Evolutionary conservation across 2,113 vertebrate genomes (phyloP).

Genomic region (Lagopus muta): DNA sequence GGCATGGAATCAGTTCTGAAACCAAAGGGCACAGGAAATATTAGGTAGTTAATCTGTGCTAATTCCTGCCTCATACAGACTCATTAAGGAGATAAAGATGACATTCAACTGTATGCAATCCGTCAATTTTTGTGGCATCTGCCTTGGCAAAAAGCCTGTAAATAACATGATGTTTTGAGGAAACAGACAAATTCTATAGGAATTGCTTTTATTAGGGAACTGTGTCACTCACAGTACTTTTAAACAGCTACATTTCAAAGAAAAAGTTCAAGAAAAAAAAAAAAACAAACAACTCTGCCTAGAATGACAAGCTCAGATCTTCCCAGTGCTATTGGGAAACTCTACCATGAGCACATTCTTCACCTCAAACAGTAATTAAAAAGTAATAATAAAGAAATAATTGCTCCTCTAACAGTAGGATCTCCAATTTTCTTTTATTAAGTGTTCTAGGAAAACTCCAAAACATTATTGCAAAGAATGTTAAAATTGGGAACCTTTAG

Average conservation of each 20-base stretch:
- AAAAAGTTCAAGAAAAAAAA: not conserved
- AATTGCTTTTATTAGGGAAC: not conserved
- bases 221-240: not conserved
- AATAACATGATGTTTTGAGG: not conserved
- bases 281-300: not conserved
- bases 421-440: not conserved
- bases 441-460: not conserved
- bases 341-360: not conserved
- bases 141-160: not conserved
- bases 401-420: not conserved
- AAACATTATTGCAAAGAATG: not conserved
- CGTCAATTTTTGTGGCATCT: not conserved
- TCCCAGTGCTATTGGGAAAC: not conserved
- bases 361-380: not conserved
- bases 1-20: not conserved
- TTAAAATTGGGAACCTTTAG: not conserved
- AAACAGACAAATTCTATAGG: not conserved
- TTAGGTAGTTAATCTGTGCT: not conserved
- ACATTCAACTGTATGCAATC: not conserved
- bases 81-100: slow-evolving; percentile 8
- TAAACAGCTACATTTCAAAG: not conserved
- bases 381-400: not conserved
- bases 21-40: not conserved
- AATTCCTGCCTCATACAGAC: not conserved
- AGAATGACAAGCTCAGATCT: not conserved